A percentile compares a stretch with the other conserved stretches of the same genome.
Conservation (phyloP, 2,113 vertebrate species). For the Strigops habroptila region DNA sequence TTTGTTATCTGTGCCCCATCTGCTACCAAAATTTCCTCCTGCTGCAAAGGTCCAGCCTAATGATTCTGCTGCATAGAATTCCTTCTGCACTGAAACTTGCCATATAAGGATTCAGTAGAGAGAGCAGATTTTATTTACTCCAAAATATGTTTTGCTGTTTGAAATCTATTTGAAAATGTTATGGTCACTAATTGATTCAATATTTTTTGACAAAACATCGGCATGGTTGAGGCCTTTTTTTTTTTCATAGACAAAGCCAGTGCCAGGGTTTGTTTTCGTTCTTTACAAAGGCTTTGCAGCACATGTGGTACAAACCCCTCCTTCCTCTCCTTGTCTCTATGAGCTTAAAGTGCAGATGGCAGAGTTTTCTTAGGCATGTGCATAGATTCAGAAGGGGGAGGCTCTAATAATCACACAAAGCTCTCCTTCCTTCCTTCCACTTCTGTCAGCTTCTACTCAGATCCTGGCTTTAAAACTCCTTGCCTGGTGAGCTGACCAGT, state of each 20-base stretch:
- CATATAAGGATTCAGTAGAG: constrained; percentile 16
- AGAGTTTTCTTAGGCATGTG: neutral
- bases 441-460: neutral
- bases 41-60: neutral
- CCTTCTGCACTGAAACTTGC: neutral
- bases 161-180: constrained; percentile 3
- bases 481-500: neutral
- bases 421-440: neutral
- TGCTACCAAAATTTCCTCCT: neutral
- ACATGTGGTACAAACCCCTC: neutral
- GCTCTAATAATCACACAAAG: neutral
- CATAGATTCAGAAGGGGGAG: neutral
- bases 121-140: neutral
- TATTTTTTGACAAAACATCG: constrained; percentile 19
- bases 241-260: neutral
- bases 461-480: neutral
- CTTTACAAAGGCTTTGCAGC: neutral
- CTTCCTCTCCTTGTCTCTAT: neutral
- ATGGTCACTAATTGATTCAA: neutral
- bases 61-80: neutral
- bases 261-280: constrained; percentile 2
- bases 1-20: neutral
- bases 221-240: neutral
- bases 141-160: constrained; percentile 38
- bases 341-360: neutral